Evolutionary conservation across 2,888 invertebrate species (phyloP).

Genomic region (Netelia inedita): DNA sequence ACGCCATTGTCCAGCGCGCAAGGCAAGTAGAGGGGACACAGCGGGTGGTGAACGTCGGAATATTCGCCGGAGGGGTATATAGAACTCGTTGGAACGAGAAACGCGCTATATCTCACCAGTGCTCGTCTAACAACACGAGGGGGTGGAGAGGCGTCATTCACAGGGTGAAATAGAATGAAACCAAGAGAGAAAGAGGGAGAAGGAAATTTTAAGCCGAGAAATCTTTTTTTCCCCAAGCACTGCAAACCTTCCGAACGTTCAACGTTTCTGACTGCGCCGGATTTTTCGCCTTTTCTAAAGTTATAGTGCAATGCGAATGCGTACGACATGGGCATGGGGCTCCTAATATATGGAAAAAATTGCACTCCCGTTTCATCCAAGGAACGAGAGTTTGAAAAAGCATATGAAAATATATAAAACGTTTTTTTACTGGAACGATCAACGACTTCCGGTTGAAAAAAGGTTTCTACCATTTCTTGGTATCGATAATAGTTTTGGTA

Average conservation of each 20-base stretch:
- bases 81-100: slow-evolving; percentile 49
- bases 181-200: slow-evolving; percentile 10
- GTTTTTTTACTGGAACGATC: slow-evolving; percentile 2
- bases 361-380: neutral
- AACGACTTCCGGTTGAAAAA: slow-evolving; percentile 40
- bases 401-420: neutral
- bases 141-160: slow-evolving; percentile 2
- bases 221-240: slow-evolving; percentile 53
- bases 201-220: slow-evolving; percentile 51
- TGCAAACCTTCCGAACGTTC: slow-evolving; percentile 45
- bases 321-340: neutral
- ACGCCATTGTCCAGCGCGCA: slow-evolving; percentile 76
- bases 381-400: slow-evolving; percentile 3
- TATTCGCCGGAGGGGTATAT: slow-evolving; percentile 74
- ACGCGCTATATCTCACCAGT: slow-evolving; percentile 46
- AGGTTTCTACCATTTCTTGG: no score
- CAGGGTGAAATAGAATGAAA: slow-evolving; percentile 32
- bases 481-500: no score
- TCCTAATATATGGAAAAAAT: slow-evolving; percentile 6
- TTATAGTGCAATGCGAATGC: slow-evolving; percentile 14
- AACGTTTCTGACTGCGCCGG: slow-evolving; percentile 7
- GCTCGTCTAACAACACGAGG: slow-evolving; percentile 15
- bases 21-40: slow-evolving; percentile 74
- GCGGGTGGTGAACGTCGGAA: slow-evolving; percentile 79
- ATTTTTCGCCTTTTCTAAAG: slow-evolving; percentile 41